These are phyloP conservation scores for Meta bourneti DNA, from an alignment of 2,888 invertebrate species.

Conservation along the genomic window DNA sequence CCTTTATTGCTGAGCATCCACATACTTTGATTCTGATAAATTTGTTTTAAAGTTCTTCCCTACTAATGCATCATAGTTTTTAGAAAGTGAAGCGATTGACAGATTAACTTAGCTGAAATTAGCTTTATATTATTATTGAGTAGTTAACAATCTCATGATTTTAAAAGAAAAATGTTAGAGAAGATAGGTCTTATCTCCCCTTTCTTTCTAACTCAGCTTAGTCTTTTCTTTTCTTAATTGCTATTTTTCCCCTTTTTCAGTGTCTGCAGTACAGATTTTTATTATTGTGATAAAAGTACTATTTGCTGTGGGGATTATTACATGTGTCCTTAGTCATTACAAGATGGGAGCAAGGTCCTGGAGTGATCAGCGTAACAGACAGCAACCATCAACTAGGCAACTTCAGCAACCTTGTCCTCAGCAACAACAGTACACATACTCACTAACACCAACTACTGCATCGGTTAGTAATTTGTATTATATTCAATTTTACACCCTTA, in stretches of 20 bases:
- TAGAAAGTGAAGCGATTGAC: too few relatives aligned
- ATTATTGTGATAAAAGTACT: constrained; percentile 78
- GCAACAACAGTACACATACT: constrained; percentile 66
- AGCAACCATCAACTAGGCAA: constrained; percentile 59
- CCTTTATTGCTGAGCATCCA: too few relatives aligned
- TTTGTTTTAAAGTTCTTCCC: too few relatives aligned
- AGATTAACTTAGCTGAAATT: too few relatives aligned
- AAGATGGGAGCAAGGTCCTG: constrained; percentile 79
- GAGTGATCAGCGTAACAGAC: constrained; percentile 77
- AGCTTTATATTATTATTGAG: too few relatives aligned
- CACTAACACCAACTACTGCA: constrained; percentile 63
- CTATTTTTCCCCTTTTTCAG: constrained; percentile 72
- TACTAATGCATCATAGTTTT: too few relatives aligned
- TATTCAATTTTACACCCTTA: not conserved
- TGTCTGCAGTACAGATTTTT: constrained; percentile 77
- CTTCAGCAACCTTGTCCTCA: constrained; percentile 64
- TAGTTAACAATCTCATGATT: too few relatives aligned
- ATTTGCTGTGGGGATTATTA: constrained; percentile 76
- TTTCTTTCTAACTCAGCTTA: too few relatives aligned
- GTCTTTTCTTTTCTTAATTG: not conserved
- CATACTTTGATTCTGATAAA: too few relatives aligned
- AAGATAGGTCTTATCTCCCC: too few relatives aligned
- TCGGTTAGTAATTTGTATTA: constrained; percentile 54
- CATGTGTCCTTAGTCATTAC: constrained; percentile 78
- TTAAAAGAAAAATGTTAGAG: too few relatives aligned